These are phyloP conservation scores for Anolis carolinensis DNA, from an alignment of 2,113 vertebrate genomes.

Conservation along the genomic window DNA sequence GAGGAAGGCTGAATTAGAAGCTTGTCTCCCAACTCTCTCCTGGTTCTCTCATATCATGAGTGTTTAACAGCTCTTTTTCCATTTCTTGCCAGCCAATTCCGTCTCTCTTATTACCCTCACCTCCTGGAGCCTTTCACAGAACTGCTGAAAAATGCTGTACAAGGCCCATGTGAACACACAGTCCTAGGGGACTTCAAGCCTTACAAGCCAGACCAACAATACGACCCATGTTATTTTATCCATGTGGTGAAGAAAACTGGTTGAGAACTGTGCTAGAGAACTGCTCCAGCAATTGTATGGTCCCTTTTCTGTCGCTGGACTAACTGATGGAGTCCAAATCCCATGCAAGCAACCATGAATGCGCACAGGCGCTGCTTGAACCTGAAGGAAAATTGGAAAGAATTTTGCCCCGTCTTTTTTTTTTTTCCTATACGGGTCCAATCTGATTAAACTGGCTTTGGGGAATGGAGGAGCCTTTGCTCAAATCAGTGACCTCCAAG, in stretches of 20 bases:
- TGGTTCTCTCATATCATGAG: background rate
- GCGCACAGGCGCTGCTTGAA: background rate
- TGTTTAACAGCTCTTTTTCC: background rate
- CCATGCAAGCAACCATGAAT: background rate
- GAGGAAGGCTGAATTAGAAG: background rate
- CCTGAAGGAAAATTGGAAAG: background rate
- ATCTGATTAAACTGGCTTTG: conserved; percentile 14
- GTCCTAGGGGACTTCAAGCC: conserved; percentile 92
- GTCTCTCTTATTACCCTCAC: conserved; percentile 95
- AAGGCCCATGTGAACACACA: conserved; percentile 85
- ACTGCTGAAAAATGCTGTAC: conserved; percentile 85
- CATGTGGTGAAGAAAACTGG: conserved; percentile 88
- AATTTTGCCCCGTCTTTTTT: background rate
- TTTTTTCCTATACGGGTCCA: background rate
- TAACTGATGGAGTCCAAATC: background rate
- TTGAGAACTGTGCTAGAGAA: conserved; percentile 61
- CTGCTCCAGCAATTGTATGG: background rate
- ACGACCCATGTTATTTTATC: conserved; percentile 93
- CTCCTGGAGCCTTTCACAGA: conserved; percentile 85
- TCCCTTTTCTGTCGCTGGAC: background rate
- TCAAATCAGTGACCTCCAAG: background rate
- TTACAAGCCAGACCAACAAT: conserved; percentile 78
- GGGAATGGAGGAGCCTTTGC: conserved; percentile 1
- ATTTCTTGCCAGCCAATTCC: conserved; percentile 86
- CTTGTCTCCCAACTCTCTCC: background rate